phyloP scores from a whole-genome alignment of 2,113 vertebrate species.

The Erythrolamprus reginae region DNA sequence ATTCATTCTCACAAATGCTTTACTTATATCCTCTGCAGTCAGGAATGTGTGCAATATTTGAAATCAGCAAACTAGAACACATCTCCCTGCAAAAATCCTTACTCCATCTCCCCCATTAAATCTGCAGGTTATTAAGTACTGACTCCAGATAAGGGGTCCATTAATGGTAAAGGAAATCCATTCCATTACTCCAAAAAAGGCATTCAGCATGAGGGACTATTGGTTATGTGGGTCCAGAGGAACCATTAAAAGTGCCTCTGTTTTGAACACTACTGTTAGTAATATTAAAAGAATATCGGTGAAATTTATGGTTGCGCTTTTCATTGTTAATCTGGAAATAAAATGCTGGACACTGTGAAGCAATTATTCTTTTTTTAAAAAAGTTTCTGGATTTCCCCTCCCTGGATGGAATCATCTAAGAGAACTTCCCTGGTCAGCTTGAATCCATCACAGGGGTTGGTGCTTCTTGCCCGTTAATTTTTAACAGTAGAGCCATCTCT shows the following conservation, averaged over 20 bases:
- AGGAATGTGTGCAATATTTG: neutral
- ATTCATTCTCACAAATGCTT: neutral
- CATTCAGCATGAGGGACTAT: neutral
- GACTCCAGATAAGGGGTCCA: neutral
- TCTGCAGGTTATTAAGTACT: neutral
- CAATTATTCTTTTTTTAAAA: neutral
- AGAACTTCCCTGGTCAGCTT: neutral
- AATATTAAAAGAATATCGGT: neutral
- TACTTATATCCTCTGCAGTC: neutral
- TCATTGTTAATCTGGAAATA: neutral
- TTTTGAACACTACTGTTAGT: neutral
- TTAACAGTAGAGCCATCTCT: conserved; percentile 43
- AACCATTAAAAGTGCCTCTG: neutral
- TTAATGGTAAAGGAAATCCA: neutral
- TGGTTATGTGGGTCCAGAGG: neutral
- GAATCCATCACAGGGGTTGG: neutral
- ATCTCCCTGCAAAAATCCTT: too few species aligned
- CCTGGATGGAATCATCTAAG: neutral
- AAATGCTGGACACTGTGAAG: neutral
- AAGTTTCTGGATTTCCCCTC: neutral
- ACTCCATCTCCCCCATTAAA: neutral
- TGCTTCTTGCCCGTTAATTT: conserved; percentile 45
- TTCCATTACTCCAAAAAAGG: neutral
- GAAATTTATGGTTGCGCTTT: neutral
- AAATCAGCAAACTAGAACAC: neutral